phyloP scores from a whole-genome alignment of 2,797 vertebrate genomes.

The Schizopygopsis malacanthus region DNA sequence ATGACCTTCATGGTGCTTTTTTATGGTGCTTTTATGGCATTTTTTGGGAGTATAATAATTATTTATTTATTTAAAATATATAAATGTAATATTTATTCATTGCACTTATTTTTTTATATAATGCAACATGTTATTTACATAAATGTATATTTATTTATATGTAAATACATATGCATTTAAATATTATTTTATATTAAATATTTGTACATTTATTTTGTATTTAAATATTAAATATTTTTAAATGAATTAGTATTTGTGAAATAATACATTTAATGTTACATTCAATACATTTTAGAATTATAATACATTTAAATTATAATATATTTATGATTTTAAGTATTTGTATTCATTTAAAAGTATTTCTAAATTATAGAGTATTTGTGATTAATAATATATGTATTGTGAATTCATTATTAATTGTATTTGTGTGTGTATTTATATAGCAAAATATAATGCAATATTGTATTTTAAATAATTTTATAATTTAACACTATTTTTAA shows the following conservation, averaged over 20 bases:
- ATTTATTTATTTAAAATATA: background rate
- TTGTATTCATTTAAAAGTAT: background rate
- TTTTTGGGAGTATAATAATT: background rate
- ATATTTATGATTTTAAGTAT: too few species aligned
- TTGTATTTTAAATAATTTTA: background rate
- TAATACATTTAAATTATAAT: background rate
- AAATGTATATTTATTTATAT: background rate
- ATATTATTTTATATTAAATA: too few species aligned
- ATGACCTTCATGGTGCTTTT: background rate
- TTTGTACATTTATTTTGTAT: too few species aligned
- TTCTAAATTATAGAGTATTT: background rate
- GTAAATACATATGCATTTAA: too few species aligned
- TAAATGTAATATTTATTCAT: background rate
- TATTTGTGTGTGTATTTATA: background rate
- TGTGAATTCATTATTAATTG: background rate
- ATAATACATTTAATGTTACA: too few species aligned
- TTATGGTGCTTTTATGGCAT: background rate
- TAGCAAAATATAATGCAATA: background rate
- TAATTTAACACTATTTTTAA: too few species aligned
- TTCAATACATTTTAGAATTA: too few species aligned
- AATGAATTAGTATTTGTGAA: too few species aligned
- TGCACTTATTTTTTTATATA: background rate
- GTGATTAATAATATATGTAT: too few species aligned
- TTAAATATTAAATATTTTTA: too few species aligned
- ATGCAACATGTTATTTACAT: background rate